These are phyloP conservation scores for Taurulus bubalis DNA, from an alignment of 2,113 vertebrate genomes.

Conservation along the genomic window DNA sequence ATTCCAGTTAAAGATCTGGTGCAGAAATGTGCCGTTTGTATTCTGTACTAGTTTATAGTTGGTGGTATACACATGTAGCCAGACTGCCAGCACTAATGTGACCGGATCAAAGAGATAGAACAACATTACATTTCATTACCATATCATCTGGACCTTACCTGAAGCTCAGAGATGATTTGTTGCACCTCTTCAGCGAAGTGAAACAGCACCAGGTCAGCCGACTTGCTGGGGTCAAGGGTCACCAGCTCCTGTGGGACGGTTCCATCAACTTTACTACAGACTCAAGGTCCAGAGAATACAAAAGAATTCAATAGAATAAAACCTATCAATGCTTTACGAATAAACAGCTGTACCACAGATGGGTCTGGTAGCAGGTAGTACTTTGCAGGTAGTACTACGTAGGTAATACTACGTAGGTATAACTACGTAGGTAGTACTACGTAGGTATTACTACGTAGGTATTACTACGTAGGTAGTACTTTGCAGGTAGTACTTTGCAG, in stretches of 20 bases:
- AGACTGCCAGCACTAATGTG: background rate
- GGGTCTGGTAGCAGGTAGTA: too few species aligned
- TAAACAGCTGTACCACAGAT: too few species aligned
- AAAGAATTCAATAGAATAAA: too few species aligned
- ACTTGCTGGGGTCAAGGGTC: constrained; percentile 88
- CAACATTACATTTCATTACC: background rate
- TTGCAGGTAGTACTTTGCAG: too few species aligned
- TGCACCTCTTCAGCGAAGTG: constrained; percentile 89
- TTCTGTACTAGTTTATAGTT: background rate
- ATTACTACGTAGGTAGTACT: too few species aligned
- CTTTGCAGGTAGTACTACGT: too few species aligned
- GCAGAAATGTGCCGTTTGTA: background rate
- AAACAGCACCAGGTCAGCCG: constrained; percentile 91
- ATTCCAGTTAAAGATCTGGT: background rate
- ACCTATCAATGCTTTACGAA: too few species aligned
- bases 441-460: too few species aligned
- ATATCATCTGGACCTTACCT: constrained; percentile 80
- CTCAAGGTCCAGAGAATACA: too few species aligned
- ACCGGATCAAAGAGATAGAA: background rate
- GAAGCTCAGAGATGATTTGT: constrained; percentile 86
- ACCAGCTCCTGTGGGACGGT: constrained; percentile 93
- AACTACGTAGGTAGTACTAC: too few species aligned
- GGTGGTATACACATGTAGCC: background rate
- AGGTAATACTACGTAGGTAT: too few species aligned
- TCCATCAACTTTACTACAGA: too few species aligned